These are phyloP conservation scores for Leptopilina boulardi DNA, from an alignment of 1,140 invertebrate genomes.

Conservation along the genomic window DNA sequence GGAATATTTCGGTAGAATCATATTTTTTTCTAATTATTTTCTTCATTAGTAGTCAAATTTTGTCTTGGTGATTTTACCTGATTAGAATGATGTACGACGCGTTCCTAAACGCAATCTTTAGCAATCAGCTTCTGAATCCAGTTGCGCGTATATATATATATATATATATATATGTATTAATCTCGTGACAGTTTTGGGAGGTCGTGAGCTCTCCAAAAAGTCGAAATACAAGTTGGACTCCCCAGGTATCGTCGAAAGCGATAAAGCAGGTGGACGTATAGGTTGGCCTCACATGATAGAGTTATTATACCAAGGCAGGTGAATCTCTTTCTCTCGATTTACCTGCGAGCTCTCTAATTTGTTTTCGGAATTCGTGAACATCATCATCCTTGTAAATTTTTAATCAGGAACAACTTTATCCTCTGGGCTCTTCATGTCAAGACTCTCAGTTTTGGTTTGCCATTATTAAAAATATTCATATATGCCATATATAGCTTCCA, in stretches of 20 bases:
- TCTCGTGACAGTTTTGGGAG: conserved; percentile 28
- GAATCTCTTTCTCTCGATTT: neutral
- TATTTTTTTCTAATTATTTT: neutral
- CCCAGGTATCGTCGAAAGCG: neutral
- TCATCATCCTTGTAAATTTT: conserved; percentile 23
- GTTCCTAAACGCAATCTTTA: neutral
- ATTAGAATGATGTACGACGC: conserved; percentile 13
- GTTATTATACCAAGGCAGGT: conserved; percentile 25
- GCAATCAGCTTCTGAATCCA: conserved; percentile 2
- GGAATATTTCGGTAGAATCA: no score
- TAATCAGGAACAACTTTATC: conserved; percentile 21
- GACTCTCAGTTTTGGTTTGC: no score
- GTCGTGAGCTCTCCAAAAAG: neutral
- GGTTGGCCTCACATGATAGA: conserved; percentile 4
- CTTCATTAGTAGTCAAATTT: neutral
- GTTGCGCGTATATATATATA: no score
- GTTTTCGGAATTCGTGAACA: conserved; percentile 22
- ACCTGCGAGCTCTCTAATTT: conserved; percentile 22
- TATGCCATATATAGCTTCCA: no score
- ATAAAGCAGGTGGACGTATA: conserved; percentile 7
- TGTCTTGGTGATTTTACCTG: neutral
- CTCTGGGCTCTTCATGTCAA: neutral
- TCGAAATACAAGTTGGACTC: conserved; percentile 19
- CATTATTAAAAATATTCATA: no score
- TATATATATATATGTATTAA: no score